Base-by-base conservation (phyloP, 2,113 vertebrate species). In the Epinephelus lanceolatus region DNA sequence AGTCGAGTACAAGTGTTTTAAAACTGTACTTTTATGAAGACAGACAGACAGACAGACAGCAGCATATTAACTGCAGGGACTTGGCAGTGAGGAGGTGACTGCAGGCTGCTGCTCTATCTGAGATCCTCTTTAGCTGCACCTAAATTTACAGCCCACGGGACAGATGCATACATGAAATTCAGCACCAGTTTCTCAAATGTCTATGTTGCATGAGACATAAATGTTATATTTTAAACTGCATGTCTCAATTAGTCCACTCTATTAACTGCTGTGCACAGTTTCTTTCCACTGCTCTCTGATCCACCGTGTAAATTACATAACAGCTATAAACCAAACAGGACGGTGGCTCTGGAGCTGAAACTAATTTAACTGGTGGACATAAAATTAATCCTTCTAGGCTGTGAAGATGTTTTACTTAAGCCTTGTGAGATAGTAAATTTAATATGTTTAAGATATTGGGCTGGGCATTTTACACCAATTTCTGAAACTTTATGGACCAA, bases 121-220 rank as follows among this genome's bases (percentile, higher is more conserved):
- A 49, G 63, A 63, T 49, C 68, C 62, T 81, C 69, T 85, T 78
- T 21, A 88, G 87, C 78, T 70, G 87, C 67, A 84, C 61, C 88
- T 92, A 87, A 79, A 89, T 89, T 88, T 92, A 89, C 78, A 88
- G 67, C 68, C 74, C 17, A 47, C n/a, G 53, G 55, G 78, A 69
- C 71, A 78, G 69, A 88, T 77, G 67, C 86, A 88, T 49, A 73
- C 40, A 74, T 84, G 76, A 89, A 79, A 92, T 72, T 80, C 59
- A 88, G 81, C 71, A 85, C 86, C 14, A 0, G 17, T 53, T 61
- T 81, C 78, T 76, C 40, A 81, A 81, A 87, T 89, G 53, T 62
- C 65, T 19, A 37, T 30, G 68, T 83, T 86, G 52, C 80, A 67
- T 77, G 85, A 92, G 80, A 47, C 63, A 56, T 45, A 55, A 74